Evolutionary conservation across 2,888 invertebrate species (phyloP).

Genomic region (Erebia epiphron): DNA sequence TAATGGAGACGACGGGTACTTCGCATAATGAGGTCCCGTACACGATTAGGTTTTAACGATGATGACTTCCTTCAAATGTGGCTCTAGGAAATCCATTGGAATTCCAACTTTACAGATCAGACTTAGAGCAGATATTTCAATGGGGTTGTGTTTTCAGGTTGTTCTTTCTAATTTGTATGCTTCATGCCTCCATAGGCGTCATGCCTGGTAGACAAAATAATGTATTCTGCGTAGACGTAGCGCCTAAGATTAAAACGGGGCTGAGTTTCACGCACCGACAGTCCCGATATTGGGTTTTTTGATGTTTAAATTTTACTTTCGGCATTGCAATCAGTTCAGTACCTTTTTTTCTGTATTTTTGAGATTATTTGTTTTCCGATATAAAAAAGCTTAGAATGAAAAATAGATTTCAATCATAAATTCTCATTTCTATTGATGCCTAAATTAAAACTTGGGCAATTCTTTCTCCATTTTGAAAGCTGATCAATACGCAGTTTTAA

Average conservation of each 20-base stretch:
- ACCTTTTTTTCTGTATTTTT: neutral
- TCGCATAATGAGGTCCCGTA: conserved; percentile 74
- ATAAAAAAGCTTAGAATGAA: too few species aligned
- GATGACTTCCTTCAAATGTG: conserved; percentile 60
- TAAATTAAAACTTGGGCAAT: too few species aligned
- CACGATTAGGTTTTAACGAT: conserved; percentile 77
- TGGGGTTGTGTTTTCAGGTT: conserved; percentile 42
- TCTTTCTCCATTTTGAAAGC: too few species aligned
- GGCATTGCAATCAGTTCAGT: neutral
- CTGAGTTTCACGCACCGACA: conserved; percentile 26
- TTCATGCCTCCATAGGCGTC: conserved; percentile 59
- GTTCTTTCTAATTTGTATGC: conserved; percentile 69
- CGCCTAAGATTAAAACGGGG: conserved; percentile 32
- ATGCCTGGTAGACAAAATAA: conserved; percentile 70
- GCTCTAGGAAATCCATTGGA: conserved; percentile 29
- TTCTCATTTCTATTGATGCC: too few species aligned
- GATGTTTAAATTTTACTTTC: conserved; percentile 19
- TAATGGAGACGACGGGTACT: conserved; percentile 62
- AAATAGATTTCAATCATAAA: too few species aligned
- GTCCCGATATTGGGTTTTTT: conserved; percentile 19
- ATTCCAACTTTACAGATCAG: conserved; percentile 42
- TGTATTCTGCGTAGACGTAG: conserved; percentile 50
- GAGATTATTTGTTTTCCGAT: neutral
- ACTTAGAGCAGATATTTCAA: conserved; percentile 41
- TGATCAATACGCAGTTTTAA: too few species aligned